These are phyloP conservation scores for Rhogogaster chlorosoma DNA, from an alignment of 2,888 invertebrate species.

Conservation along the genomic window DNA sequence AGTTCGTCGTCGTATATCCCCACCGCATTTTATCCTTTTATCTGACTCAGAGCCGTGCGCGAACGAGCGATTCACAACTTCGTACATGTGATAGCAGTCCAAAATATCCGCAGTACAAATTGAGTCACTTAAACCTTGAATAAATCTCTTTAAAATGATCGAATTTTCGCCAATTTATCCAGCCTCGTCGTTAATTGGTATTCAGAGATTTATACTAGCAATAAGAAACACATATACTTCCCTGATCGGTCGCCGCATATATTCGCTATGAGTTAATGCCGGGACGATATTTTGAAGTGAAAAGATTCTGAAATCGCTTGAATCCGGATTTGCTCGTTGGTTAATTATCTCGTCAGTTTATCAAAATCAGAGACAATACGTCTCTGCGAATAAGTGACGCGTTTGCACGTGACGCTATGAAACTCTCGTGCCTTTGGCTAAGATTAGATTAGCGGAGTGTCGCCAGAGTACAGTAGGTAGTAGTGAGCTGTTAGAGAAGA, in stretches of 20 bases:
- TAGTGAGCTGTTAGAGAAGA: slow-evolving; percentile 12
- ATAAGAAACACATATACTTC: background rate
- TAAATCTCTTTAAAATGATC: background rate
- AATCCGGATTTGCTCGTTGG: background rate
- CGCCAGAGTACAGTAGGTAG: slow-evolving; percentile 41
- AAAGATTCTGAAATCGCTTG: background rate
- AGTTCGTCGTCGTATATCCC: background rate
- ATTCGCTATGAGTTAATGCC: background rate
- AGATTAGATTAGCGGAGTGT: slow-evolving; percentile 61
- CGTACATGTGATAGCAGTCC: background rate
- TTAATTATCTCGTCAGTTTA: background rate
- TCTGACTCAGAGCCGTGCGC: background rate
- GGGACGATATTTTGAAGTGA: background rate
- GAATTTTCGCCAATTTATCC: background rate
- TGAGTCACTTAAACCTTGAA: background rate
- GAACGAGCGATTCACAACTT: background rate
- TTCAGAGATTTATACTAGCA: background rate
- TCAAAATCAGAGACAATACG: too few species aligned
- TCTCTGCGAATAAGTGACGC: slow-evolving; percentile 26
- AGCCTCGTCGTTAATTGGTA: background rate
- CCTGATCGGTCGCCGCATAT: background rate
- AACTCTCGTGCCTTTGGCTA: slow-evolving; percentile 41
- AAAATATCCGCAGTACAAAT: background rate
- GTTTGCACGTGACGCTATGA: slow-evolving; percentile 24
- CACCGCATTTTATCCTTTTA: background rate